Conservation (phyloP, 2,113 vertebrate genomes). For the Gila orcuttii region DNA sequence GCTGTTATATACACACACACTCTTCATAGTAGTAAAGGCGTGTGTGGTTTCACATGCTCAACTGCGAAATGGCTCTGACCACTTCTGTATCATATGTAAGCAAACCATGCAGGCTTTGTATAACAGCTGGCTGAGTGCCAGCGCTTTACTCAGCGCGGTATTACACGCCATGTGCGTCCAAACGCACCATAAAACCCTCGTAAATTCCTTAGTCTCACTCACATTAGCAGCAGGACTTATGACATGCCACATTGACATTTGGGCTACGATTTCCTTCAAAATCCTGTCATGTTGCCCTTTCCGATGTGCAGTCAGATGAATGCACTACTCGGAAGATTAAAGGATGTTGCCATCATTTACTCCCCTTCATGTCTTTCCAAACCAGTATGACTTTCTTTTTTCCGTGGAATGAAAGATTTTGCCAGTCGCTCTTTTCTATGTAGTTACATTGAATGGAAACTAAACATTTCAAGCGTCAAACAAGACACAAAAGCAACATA, state of each 20-base stretch:
- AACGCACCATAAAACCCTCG: conserved; percentile 19
- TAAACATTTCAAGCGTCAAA: not conserved
- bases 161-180: not conserved
- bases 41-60: conserved; percentile 33
- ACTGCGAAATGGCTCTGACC: not conserved
- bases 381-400: not conserved
- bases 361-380: not conserved
- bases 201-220: not conserved
- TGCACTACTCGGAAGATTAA: not conserved
- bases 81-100: conserved; percentile 29
- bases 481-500: not conserved
- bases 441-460: not conserved
- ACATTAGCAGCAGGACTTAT: not conserved
- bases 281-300: not conserved
- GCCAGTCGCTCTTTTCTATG: not conserved
- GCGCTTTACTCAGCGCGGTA: not conserved
- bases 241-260: not conserved
- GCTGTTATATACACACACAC: conserved; percentile 47
- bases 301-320: not conserved
- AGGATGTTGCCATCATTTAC: not conserved
- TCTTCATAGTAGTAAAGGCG: conserved; percentile 3
- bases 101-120: not conserved
- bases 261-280: not conserved
- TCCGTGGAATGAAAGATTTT: not conserved
- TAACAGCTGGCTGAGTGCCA: not conserved